Conservation (phyloP, 2,797 vertebrate genomes). For the Pangasius larnaudii region DNA sequence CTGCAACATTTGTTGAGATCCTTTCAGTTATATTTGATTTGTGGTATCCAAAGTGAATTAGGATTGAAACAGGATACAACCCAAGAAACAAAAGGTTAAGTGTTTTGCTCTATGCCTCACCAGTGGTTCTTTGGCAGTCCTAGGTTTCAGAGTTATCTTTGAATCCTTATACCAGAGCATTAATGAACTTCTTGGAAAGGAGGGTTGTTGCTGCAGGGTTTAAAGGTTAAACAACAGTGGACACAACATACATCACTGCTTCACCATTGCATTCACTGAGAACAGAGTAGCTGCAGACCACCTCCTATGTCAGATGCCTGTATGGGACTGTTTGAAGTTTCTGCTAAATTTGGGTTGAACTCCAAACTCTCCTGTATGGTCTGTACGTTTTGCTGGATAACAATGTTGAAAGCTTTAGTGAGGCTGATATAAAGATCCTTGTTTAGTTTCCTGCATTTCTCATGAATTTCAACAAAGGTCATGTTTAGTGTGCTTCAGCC, state of each 20-base stretch:
- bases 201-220: background rate
- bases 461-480: background rate
- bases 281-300: background rate
- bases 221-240: background rate
- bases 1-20: background rate
- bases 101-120: background rate
- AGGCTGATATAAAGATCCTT: background rate
- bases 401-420: background rate
- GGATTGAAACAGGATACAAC: background rate
- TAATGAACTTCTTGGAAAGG: background rate
- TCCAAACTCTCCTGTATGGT: background rate
- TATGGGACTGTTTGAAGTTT: background rate
- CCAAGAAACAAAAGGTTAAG: background rate
- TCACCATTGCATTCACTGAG: background rate
- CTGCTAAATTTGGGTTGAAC: background rate
- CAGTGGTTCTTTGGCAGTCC: background rate
- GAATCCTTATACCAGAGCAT: background rate
- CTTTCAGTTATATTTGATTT: background rate
- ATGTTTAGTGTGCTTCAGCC: background rate
- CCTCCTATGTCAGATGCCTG: background rate
- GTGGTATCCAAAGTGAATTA: background rate
- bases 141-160: background rate
- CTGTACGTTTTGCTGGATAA: background rate
- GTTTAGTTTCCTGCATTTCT: background rate
- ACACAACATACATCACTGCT: background rate